Percentiles rank a stretch among this genome's conserved stretches.
Conservation (phyloP, 2,888 invertebrate species). For the Latrodectus hesperus region DNA sequence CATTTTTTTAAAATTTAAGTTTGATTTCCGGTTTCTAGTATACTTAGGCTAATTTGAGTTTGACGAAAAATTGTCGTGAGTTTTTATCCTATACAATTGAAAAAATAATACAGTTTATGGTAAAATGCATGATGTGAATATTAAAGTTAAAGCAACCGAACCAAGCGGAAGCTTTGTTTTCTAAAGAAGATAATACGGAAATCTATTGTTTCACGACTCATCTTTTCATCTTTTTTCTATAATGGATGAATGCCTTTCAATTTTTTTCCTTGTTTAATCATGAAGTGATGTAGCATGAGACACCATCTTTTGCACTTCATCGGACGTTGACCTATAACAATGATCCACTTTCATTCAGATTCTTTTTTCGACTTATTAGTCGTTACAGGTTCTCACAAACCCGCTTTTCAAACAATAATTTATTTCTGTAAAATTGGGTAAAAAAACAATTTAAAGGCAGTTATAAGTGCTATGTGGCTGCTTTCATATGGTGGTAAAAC, state of each 20-base stretch:
- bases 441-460: not conserved
- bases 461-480: too few species aligned
- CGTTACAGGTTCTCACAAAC: conserved; percentile 2
- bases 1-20: too few species aligned
- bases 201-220: not conserved
- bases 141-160: too few species aligned
- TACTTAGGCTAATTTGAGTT: too few species aligned
- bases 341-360: conserved; percentile 28
- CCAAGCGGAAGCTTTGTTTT: not conserved
- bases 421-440: not conserved
- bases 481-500: too few species aligned
- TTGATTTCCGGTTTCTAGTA: too few species aligned
- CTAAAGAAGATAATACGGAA: not conserved
- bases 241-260: conserved; percentile 32
- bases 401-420: not conserved
- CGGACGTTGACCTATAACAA: conserved; percentile 41
- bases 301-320: conserved; percentile 13
- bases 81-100: too few species aligned
- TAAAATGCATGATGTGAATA: too few species aligned
- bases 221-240: not conserved
- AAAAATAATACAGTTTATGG: too few species aligned
- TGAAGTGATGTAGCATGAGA: conserved; percentile 19
- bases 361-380: not conserved
- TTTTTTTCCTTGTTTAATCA: conserved; percentile 19
- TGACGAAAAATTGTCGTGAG: too few species aligned